Conservation (phyloP, 2,113 vertebrate genomes). For the Ia io region DNA sequence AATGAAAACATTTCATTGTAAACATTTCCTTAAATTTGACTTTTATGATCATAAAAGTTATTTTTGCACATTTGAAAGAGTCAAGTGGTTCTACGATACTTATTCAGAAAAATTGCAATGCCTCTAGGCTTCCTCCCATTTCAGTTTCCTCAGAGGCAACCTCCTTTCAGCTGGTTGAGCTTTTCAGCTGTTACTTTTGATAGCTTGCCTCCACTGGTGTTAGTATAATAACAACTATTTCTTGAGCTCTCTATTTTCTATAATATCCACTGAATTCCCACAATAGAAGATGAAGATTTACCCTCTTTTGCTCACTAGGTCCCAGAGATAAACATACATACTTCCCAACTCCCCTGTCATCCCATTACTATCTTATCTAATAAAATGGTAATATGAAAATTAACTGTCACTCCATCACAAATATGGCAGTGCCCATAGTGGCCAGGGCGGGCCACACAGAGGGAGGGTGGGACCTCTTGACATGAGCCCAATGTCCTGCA, state of each 20-base stretch:
- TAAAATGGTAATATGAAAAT: too few relatives aligned
- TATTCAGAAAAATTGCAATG: not conserved
- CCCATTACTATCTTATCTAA: not conserved
- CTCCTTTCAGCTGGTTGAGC: not conserved
- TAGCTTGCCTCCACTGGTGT: not conserved
- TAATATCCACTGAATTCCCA: not conserved
- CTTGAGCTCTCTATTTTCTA: not conserved
- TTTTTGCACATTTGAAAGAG: not conserved
- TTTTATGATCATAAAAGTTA: not conserved
- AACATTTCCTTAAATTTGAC: not conserved
- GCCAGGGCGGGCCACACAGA: fast-evolving
- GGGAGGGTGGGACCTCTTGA: too few relatives aligned
- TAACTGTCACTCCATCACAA: too few relatives aligned
- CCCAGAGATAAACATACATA: not conserved
- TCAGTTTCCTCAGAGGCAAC: not conserved
- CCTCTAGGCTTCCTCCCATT: not conserved
- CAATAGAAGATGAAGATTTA: not conserved
- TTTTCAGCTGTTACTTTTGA: not conserved
- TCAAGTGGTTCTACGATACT: not conserved
- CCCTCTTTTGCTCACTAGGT: not conserved
- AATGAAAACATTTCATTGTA: not conserved
- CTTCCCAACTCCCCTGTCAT: not conserved
- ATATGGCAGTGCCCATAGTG: too few relatives aligned
- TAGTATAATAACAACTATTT: not conserved
- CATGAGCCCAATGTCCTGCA: too few relatives aligned